phyloP scores from a whole-genome alignment of 2,888 invertebrate genomes.

The Adelphocoris suturalis region DNA sequence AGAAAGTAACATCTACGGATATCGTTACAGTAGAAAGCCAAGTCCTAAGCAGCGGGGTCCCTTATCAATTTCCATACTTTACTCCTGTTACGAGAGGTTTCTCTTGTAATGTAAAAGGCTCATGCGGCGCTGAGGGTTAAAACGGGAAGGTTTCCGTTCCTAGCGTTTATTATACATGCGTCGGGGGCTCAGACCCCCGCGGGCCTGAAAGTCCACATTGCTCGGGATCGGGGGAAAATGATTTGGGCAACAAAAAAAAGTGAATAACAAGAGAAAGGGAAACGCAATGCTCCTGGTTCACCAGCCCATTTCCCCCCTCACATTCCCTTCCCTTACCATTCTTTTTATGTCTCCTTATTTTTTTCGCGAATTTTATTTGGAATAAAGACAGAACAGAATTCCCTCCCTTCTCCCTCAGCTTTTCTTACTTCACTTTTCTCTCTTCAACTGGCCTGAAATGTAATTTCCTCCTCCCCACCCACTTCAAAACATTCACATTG shows the following conservation, averaged over 20 bases:
- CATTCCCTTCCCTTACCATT: background rate
- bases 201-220: conserved; percentile 12
- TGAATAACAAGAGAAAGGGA: background rate
- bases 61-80: background rate
- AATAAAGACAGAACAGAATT: background rate
- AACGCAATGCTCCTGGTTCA: conserved; percentile 39
- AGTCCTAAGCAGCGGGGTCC: background rate
- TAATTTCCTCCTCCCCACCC: too few species aligned
- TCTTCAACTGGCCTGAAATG: background rate
- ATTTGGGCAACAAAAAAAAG: background rate
- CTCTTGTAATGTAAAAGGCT: conserved; percentile 10
- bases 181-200: background rate
- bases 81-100: conserved; percentile 24
- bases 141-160: conserved; percentile 9
- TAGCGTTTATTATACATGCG: conserved; percentile 58
- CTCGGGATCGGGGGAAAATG: conserved; percentile 17
- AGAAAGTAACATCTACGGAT: too few species aligned
- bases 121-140: conserved; percentile 18
- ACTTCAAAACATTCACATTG: too few species aligned
- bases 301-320: background rate
- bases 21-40: too few species aligned
- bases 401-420: background rate
- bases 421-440: background rate
- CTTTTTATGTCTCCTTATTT: background rate
- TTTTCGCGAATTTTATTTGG: background rate